These are phyloP conservation scores for Spinus olivaceus DNA, from an alignment of 2,797 vertebrate genomes.

Conservation along the genomic window DNA sequence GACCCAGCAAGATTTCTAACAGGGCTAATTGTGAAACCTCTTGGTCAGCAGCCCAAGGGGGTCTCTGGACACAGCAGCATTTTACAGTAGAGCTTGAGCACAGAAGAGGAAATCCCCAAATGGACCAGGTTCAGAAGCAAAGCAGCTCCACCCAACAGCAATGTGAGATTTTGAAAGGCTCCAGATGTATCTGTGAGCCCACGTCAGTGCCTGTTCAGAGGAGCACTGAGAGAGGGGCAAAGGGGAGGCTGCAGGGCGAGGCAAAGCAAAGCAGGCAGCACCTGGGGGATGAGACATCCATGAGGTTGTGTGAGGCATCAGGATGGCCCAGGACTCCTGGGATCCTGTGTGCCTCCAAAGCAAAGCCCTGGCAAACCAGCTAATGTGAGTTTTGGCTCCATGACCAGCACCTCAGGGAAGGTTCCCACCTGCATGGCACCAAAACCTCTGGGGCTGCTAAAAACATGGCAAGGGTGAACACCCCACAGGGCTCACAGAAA, in stretches of 20 bases:
- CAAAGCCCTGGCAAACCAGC: not conserved
- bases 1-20: not conserved
- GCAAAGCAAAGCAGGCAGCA: not conserved
- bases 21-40: not conserved
- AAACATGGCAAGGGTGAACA: not conserved
- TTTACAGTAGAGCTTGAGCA: not conserved
- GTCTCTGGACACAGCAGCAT: not conserved
- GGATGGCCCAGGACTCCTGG: not conserved
- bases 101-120: not conserved
- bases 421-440: not conserved
- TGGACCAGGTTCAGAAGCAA: not conserved
- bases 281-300: not conserved
- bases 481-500: not conserved
- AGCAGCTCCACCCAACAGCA: not conserved
- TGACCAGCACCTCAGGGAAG: not conserved
- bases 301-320: not conserved
- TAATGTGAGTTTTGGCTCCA: not conserved
- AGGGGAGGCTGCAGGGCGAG: not conserved
- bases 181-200: not conserved
- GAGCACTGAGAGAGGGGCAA: not conserved
- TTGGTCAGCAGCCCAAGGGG: not conserved
- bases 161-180: not conserved
- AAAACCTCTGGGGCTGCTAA: not conserved
- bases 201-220: fast-evolving
- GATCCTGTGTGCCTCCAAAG: not conserved